Conservation (phyloP, 2,113 vertebrate species). For the Podarcis cretensis region DNA sequence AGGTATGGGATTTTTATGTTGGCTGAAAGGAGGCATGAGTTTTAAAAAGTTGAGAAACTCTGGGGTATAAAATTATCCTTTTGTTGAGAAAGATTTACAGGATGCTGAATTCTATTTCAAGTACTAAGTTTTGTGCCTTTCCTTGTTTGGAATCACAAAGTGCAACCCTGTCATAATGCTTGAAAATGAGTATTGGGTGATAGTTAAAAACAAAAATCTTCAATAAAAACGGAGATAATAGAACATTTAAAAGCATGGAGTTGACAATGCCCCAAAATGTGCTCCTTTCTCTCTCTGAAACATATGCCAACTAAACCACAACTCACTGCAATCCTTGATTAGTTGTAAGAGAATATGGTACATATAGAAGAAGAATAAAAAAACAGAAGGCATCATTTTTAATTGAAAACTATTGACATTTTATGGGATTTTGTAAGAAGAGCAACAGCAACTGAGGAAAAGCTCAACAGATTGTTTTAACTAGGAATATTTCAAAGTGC, state of each 20-base stretch:
- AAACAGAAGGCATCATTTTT: slow-evolving; percentile 6
- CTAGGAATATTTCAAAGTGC: slow-evolving; percentile 1
- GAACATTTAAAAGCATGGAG: not conserved
- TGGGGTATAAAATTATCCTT: not conserved
- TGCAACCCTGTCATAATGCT: not conserved
- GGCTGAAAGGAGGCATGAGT: too few relatives aligned
- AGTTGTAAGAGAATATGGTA: not conserved
- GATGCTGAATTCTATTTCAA: not conserved
- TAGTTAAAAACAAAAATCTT: not conserved
- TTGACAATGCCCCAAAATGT: slow-evolving; percentile 28
- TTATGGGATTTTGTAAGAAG: slow-evolving; percentile 38
- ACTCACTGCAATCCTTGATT: slow-evolving; percentile 15
- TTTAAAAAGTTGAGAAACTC: too few relatives aligned
- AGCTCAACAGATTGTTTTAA: slow-evolving; percentile 22
- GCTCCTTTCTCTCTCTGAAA: slow-evolving; percentile 27
- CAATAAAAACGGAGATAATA: not conserved
- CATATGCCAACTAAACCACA: slow-evolving; percentile 16
- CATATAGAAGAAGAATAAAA: not conserved
- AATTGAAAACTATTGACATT: slow-evolving; percentile 7
- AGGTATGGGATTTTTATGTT: not conserved
- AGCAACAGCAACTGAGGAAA: slow-evolving; percentile 26
- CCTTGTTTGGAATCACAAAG: not conserved
- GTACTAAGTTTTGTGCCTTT: not conserved
- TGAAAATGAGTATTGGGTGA: not conserved
- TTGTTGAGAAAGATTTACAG: not conserved